Evolutionary conservation across 2,888 invertebrate genomes (phyloP), one percentile per base, ranked within the genome.

Genomic region (Drosophila kuntzei): DNA sequence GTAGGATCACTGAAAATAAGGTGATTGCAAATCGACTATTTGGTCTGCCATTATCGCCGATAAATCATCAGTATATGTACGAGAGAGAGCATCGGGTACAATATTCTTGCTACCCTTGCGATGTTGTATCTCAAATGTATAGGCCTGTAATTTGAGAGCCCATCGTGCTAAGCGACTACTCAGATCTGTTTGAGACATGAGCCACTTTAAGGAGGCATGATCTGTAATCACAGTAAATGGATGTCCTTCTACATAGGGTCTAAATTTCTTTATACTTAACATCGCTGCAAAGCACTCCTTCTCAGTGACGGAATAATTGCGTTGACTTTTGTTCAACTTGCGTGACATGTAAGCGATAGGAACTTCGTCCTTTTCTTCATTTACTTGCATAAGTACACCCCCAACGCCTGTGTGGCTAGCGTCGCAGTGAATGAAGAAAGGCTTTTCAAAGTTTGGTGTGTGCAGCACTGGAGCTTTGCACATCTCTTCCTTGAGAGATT

Each of bases 141-240:
- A 32, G 3, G 29, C 29, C 29, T 32, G 29, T 11, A 32, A 11
- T 32, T 32, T 32, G 29, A 32, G 29, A 32, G 29, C 29, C 29
- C 29, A 32, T 32, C 29, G 29, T 36, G 36, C 36, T 14, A 37
- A 9, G 53, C 39, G 0, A 7, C 7, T 27, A 25, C 36, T 47
- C 2, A 63, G 16, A 29, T 67, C 63, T 1, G 34, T 27, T 43
- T 63, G 57, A 2, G 46, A 53, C 58, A 63, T 63, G 3, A 63
- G 18, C 63, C 44, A 61, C 12, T 66, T 61, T 29, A 66, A 18
- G 0, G 66, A 50, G n/a, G 54, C 60, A 29, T 59, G 44, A 16
- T 66, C 55, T 7, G 55, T 55, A 7, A 51, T 22, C 2, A 58
- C 37, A 1, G 34, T 59, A 11, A 64, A 53, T 0, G 46, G 18